Evolutionary conservation across 64 coral and sea anemone genomes (phyloP).

Genomic region (Acropora tenuis): DNA sequence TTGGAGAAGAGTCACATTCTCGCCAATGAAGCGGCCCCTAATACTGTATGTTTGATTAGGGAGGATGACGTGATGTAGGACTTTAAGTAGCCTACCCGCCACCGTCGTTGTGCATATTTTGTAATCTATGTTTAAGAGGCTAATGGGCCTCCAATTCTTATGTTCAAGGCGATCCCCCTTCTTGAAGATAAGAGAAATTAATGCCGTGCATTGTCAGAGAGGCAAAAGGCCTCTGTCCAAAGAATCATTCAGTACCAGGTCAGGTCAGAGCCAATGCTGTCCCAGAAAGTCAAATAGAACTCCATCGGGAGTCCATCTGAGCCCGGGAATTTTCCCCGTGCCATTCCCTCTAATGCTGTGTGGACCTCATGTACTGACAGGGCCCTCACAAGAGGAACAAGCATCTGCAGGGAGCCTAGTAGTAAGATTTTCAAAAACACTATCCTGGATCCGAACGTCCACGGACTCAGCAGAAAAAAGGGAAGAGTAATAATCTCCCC

Average conservation of each 20-base stretch:
- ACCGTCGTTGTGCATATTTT: background rate
- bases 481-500: background rate
- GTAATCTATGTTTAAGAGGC: background rate
- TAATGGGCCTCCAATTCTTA: background rate
- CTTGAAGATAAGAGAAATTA: background rate
- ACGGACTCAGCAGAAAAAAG: background rate
- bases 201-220: too few species aligned
- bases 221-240: too few species aligned
- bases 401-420: background rate
- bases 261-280: background rate
- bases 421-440: background rate
- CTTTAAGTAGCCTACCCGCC: background rate
- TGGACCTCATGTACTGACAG: background rate
- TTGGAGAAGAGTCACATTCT: background rate
- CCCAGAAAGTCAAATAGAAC: background rate
- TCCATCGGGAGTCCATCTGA: too few species aligned
- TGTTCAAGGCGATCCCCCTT: background rate
- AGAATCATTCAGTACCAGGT: too few species aligned
- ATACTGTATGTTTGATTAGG: conserved; percentile 27
- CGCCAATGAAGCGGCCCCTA: conserved; percentile 19
- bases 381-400: background rate
- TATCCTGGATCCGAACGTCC: background rate
- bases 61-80: background rate
- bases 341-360: background rate
- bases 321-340: too few species aligned